Evolutionary conservation across 1,140 invertebrate genomes (phyloP).

Genomic region (Acromyrmex heyeri): DNA sequence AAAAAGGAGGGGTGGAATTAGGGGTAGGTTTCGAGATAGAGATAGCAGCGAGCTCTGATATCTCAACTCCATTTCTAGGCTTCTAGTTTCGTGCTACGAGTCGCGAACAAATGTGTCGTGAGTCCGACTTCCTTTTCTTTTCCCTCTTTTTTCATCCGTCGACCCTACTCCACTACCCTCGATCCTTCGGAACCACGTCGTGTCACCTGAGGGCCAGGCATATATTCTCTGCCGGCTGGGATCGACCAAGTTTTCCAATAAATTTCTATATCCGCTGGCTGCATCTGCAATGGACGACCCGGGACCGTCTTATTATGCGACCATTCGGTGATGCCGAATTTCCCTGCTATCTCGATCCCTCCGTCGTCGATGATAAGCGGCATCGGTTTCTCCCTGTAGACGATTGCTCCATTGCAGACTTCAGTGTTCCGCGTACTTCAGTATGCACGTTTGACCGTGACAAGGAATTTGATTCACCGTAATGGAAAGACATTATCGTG

Average conservation of each 20-base stretch:
- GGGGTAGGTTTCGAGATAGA: conserved; percentile 55
- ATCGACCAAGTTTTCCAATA: conserved; percentile 57
- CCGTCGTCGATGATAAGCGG: conserved; percentile 42
- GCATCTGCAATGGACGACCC: conserved; percentile 58
- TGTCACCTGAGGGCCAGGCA: conserved; percentile 61
- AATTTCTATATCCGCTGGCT: conserved; percentile 54
- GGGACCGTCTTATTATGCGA: conserved; percentile 54
- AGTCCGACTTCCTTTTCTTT: conserved; percentile 30
- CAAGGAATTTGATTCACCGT: conserved; percentile 49
- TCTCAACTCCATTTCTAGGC: conserved; percentile 76
- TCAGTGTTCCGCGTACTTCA: not conserved
- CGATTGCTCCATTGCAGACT: conserved; percentile 11
- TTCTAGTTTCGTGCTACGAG: conserved; percentile 69
- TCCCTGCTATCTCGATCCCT: conserved; percentile 30
- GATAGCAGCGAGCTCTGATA: conserved; percentile 73
- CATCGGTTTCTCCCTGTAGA: conserved; percentile 18
- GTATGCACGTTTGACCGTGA: conserved; percentile 41
- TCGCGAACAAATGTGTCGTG: conserved; percentile 59
- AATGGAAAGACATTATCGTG: conserved; percentile 42
- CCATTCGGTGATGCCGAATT: conserved; percentile 52
- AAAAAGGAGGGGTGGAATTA: not conserved
- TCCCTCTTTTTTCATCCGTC: conserved; percentile 22
- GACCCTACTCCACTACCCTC: not conserved
- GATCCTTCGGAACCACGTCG: conserved; percentile 45
- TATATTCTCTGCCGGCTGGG: conserved; percentile 39